Evolutionary conservation across 2,797 vertebrate genomes (phyloP).

Genomic region (Oryzias sinensis): DNA sequence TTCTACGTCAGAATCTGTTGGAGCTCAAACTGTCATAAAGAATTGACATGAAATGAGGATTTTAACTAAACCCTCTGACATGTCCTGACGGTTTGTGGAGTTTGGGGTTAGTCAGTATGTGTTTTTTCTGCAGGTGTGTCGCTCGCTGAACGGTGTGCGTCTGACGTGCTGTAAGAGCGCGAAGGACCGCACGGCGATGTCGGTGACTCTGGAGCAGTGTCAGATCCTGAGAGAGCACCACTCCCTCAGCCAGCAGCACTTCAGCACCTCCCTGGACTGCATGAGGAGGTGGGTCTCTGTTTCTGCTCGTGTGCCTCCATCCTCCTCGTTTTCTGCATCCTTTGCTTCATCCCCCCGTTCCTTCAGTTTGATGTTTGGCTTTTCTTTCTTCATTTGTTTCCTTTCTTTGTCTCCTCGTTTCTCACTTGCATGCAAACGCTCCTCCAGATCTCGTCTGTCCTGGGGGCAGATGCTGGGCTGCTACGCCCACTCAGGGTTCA

Average conservation of each 20-base stretch:
- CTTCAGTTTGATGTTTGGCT: constrained; percentile 1
- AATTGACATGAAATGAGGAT: too few relatives aligned
- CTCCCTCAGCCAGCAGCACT: constrained; percentile 81
- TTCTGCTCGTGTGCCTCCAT: neutral
- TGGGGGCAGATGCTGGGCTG: constrained; percentile 72
- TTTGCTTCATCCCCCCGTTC: neutral
- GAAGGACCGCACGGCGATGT: constrained; percentile 91
- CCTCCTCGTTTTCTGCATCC: neutral
- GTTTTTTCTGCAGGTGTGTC: constrained; percentile 79
- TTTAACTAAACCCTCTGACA: neutral
- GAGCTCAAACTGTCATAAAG: too few relatives aligned
- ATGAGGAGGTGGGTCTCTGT: constrained; percentile 81
- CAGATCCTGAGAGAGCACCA: constrained; percentile 83
- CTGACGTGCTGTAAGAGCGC: constrained; percentile 93
- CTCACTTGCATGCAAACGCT: constrained; percentile 12
- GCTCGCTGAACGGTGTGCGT: constrained; percentile 83
- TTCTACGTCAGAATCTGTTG: too few relatives aligned
- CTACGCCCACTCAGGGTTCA: constrained; percentile 36
- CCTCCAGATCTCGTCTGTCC: constrained; percentile 56
- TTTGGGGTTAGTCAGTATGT: neutral
- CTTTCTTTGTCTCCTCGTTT: neutral
- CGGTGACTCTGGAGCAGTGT: constrained; percentile 89
- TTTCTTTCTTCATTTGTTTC: neutral
- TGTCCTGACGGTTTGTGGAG: neutral
- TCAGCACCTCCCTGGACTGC: constrained; percentile 82